These are phyloP conservation scores for Triplophysa siluroides DNA, from an alignment of 2,113 vertebrate species.

Conservation along the genomic window DNA sequence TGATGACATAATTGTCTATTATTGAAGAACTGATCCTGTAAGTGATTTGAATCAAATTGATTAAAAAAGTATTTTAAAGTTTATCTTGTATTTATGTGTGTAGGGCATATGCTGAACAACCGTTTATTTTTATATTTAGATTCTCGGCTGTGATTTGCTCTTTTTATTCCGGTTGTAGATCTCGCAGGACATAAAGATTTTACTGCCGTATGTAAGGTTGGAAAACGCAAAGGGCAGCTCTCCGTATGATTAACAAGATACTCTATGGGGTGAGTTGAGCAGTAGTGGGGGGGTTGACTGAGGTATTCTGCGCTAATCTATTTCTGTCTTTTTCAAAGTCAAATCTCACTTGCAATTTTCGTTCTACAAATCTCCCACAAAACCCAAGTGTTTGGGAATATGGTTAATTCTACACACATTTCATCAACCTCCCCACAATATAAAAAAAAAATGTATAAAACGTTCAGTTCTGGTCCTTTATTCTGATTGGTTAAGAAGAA, in stretches of 20 bases:
- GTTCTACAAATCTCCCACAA: slow-evolving; percentile 11
- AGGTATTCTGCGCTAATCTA: not conserved
- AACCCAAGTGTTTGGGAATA: not conserved
- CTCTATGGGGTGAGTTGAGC: not conserved
- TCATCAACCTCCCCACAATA: too few species aligned
- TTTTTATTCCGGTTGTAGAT: slow-evolving; percentile 29
- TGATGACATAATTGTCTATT: too few species aligned
- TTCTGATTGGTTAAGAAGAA: too few species aligned
- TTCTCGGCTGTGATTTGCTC: not conserved
- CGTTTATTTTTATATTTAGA: not conserved
- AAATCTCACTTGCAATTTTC: slow-evolving; percentile 14
- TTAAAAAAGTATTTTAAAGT: too few species aligned
- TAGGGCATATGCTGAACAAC: too few species aligned
- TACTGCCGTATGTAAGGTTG: slow-evolving; percentile 24
- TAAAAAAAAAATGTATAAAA: too few species aligned
- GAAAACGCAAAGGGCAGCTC: slow-evolving; percentile 33
- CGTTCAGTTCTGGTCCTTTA: too few species aligned
- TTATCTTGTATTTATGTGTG: too few species aligned
- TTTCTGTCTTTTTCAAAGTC: slow-evolving; percentile 7
- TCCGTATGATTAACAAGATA: slow-evolving; percentile 38
- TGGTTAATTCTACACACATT: too few species aligned
- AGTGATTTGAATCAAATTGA: too few species aligned
- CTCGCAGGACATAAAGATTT: slow-evolving; percentile 17
- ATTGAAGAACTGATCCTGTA: too few species aligned
- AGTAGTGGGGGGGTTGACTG: not conserved